Base-by-base conservation (phyloP, 2,888 invertebrate genomes). In the Pammene aurita region DNA sequence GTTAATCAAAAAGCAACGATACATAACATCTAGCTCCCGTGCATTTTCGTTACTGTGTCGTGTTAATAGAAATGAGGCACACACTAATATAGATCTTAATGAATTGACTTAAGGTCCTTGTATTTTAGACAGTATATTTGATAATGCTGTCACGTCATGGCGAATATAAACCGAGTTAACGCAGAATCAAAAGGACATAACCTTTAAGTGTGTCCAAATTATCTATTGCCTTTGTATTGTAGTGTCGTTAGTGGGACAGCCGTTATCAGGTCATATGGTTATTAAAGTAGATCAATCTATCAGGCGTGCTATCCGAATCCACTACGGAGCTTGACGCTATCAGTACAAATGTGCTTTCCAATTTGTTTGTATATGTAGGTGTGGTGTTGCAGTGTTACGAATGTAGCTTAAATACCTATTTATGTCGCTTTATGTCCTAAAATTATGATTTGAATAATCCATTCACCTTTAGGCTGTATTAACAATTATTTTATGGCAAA, bases 281-380 rank as follows among this genome's bases (percentile, higher is more conserved):
- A 74, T 77, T 75, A 71, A 75, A 78, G 78, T 77, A 74, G 77
- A 78, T 79, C 74, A 78, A 74, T 77, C 74, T 78, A 79, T 79
- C 76, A 77, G 74, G 73, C 67, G 57, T 70, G 67, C 68, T 73
- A 73, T 74, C 75, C 42, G 67, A 63, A 57, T 58, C 57, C 35
- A 63, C 61, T 64, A 35, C 42, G 35, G 48, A 44, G 41, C 44
- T 56, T 13, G 26, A 11, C 18, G 38, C 57, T 64, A 68, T 68
- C 68, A 42, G 26, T 9, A 26, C 42, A 13, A 52, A 64, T 63
- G 44, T 52, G 63, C 35, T 64, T 57, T 48, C n/a, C 50, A 44
- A 57, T 68, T 68, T 68, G 63, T 42, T 38, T 63, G 13, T 63
- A 14, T 42, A 38, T 38, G 0, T 38, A 7, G 7, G 38, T 38